Conservation (phyloP, 2,113 vertebrate species). For the Dasyornis broadbenti region DNA sequence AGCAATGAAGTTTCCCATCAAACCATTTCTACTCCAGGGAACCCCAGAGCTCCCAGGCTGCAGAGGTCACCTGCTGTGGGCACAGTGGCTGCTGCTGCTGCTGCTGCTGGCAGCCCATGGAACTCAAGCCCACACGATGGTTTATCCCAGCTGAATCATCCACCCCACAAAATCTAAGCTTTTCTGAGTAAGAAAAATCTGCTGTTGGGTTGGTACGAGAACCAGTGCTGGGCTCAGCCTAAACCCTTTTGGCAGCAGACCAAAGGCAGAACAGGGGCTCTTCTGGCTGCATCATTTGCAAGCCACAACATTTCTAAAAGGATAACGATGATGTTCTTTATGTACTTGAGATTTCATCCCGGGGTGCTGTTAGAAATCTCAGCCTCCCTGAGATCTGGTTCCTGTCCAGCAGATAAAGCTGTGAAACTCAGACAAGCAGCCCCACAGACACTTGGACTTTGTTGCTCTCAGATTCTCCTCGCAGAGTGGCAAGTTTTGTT, state of each 20-base stretch:
- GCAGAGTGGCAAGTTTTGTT: not conserved
- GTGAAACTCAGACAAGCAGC: not conserved
- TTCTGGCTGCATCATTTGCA: not conserved
- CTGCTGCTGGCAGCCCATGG: not conserved
- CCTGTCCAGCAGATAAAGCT: conserved; percentile 33
- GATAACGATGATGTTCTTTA: not conserved
- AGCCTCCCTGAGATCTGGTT: not conserved
- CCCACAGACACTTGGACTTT: not conserved
- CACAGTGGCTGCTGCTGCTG: not conserved
- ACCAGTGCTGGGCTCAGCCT: not conserved
- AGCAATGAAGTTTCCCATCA: not conserved
- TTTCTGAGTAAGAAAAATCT: not conserved
- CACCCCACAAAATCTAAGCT: not conserved
- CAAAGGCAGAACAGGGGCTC: not conserved
- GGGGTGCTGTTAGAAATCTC: not conserved
- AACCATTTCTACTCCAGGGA: not conserved
- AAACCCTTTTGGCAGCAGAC: not conserved
- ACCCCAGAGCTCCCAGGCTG: not conserved
- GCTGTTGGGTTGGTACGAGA: not conserved
- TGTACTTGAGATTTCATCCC: not conserved
- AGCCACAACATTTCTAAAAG: not conserved
- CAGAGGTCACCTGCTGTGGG: not conserved
- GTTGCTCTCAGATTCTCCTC: not conserved
- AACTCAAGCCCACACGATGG: not conserved
- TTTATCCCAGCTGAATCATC: not conserved